Percentiles rank a stretch among this genome's conserved stretches.
These are phyloP conservation scores for Varanus salvator DNA, from an alignment of 2,113 vertebrate species.

Conservation along the genomic window DNA sequence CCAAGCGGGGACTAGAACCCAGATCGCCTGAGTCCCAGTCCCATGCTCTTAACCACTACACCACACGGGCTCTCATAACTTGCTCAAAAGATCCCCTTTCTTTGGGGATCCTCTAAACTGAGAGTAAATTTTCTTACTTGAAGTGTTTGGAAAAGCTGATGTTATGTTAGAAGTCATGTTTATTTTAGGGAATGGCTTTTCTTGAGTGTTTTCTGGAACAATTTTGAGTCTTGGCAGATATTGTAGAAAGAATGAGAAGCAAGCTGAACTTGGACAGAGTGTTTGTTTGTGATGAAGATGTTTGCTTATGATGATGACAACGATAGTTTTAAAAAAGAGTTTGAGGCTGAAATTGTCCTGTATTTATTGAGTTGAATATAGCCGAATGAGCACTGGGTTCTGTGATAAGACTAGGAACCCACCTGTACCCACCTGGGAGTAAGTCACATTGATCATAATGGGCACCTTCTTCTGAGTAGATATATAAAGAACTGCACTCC, in stretches of 20 bases:
- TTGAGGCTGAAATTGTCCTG: not conserved
- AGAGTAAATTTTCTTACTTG: conserved; percentile 29
- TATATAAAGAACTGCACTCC: not conserved
- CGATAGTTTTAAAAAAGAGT: not conserved
- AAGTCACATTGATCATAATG: not conserved
- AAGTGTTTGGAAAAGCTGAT: conserved; percentile 41
- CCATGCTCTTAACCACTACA: too few relatives aligned
- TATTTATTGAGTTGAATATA: not conserved
- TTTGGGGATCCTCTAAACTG: conserved; percentile 31
- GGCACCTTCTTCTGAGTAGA: not conserved
- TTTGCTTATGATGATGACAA: not conserved
- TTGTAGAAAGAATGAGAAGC: not conserved
- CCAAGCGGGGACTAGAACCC: too few relatives aligned
- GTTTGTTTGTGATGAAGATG: not conserved
- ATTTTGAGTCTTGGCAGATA: conserved; percentile 30
- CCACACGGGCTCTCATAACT: too few relatives aligned
- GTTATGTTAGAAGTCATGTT: conserved; percentile 47
- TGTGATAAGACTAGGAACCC: too few relatives aligned
- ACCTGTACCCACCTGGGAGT: not conserved
- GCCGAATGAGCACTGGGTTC: not conserved
- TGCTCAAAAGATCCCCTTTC: conserved; percentile 15
- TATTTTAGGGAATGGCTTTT: conserved; percentile 54
- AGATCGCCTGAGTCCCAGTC: too few relatives aligned
- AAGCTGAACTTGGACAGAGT: not conserved
- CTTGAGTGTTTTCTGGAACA: conserved; percentile 23